Base-by-base conservation (phyloP, 2,888 invertebrate genomes). In the Acronicta psi region DNA sequence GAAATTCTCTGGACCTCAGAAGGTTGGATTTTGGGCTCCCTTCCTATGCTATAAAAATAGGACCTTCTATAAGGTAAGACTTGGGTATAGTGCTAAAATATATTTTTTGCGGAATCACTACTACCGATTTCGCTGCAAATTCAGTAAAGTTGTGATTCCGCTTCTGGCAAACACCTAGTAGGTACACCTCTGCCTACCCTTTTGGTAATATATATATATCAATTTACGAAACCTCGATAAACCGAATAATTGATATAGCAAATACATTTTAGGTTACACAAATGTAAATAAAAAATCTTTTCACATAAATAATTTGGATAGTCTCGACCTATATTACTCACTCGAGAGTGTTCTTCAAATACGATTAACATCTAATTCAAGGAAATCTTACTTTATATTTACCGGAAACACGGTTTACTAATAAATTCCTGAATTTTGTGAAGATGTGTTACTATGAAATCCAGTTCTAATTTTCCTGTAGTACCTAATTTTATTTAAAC, bases 301-400 rank as follows among this genome's bases (percentile, higher is more conserved):
- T 31, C 29, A 17, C 40, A 49, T 49, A 59, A 59, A 59, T 49
- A 44, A 31, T 17, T 20, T 38, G 18, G 8, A 29, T 43, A 25
- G 11, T 4, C 10, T 16, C 13, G 23, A n/a, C 25, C 44, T 23
- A 29, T 36, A 44, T 18, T 45, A 62, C 59, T 45, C 54, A 72
- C 52, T 53, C 57, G 25, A 2, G 18, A 61, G 41, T 29, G 4
- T 17, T 42, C 42, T 40, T 16, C 18, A 29, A 45, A 45, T 20
- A 31, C 18, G 13, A 31, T 38, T 10, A 34, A 14, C n/a, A 41
- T 37, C 16, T 20, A 45, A 49, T 66, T 67, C 73, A 59, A 58
- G 45, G 66, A 67, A 65, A 53, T 42, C 49, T 49, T 4, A 16
- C 7, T 34, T 72, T 50, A 53, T 59, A 72, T 66, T 72, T 46